phyloP scores from a whole-genome alignment of 2,888 invertebrate genomes.

The Diploptera punctata region DNA sequence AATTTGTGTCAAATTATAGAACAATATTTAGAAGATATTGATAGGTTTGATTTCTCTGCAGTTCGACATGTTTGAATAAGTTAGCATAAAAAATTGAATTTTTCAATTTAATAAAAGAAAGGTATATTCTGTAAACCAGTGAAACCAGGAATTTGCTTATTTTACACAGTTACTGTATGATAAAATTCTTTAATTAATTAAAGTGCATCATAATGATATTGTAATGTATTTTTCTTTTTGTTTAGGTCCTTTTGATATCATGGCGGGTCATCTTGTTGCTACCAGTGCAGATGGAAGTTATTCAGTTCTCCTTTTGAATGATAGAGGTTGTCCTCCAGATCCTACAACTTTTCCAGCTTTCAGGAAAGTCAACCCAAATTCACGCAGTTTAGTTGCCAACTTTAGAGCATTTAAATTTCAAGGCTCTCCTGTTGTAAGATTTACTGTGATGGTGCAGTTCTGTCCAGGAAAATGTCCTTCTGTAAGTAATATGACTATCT shows the following conservation, averaged over 20 bases:
- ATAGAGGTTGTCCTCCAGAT: constrained; percentile 82
- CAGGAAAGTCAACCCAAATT: constrained; percentile 39
- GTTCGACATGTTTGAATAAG: no score
- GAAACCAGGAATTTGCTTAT: no score
- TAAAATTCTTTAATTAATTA: no score
- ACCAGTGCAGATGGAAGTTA: constrained; percentile 77
- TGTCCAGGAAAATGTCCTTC: constrained; percentile 73
- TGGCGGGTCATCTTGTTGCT: constrained; percentile 80
- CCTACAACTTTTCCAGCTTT: constrained; percentile 65
- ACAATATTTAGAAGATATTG: no score
- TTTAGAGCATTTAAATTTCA: constrained; percentile 85
- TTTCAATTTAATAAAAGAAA: no score
- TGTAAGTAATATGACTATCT: no score
- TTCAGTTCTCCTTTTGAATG: constrained; percentile 74
- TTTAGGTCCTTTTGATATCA: constrained; percentile 51
- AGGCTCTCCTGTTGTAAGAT: constrained; percentile 80
- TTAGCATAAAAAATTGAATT: no score
- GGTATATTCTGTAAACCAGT: no score
- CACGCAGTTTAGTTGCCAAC: constrained; percentile 46
- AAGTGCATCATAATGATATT: background rate
- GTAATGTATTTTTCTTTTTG: background rate
- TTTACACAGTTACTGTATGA: no score
- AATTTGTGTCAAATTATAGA: no score
- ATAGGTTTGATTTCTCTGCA: no score
- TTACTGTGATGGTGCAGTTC: constrained; percentile 82